Evolutionary conservation across 2,797 vertebrate genomes (phyloP), one percentile per base, ranked within the genome.

Genomic region (Thaleichthys pacificus): DNA sequence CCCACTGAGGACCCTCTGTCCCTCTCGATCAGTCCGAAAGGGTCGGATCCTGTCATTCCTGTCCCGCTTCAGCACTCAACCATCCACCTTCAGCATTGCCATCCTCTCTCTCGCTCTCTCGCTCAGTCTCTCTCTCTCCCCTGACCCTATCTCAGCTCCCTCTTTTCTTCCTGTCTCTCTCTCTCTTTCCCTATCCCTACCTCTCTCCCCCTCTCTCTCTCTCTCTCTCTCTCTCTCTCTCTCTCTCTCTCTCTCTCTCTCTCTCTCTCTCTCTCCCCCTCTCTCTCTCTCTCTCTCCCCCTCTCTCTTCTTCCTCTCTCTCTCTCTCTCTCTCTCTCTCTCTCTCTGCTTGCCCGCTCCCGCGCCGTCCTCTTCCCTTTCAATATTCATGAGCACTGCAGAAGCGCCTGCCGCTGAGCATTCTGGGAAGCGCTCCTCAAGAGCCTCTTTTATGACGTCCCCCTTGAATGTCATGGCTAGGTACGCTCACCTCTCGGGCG

Each of bases 371-470:
- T 35, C 69, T 54, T 69, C 69, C 77, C 79, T 73, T 90, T 91
- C 76, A 92, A 92, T 92, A 93, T 91, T 92, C 86, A 93, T 92
- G 87, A 90, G 87, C 80, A 86, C 91, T 91, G 90, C 90, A 91
- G 88, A 91, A 88, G 87, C 80, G 80, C 83, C 81, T 66, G 70
- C 57, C 72, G 89, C 89, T 87, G 88, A 84, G 90, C 86, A 90
- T 84, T 83, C 85, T 91, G 91, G 88, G 89, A 85, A 89, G 69
- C 81, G 73, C 77, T 75, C 85, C 79, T 89, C 68, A 35, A 81
- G 79, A 86, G 84, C 81, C 75, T 80, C 75, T 32, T 72, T 72
- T 72, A 76, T 85, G 85, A 89, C 81, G 78, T 90, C 89, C 91
- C 82, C 63, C 73, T 71, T 85, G 57, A 60, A 72, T 77, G 78